A percentile compares a stretch with the other conserved stretches of the same genome.
Conservation (phyloP, 2,797 vertebrate genomes). For the Hoplostethus mediterraneus region DNA sequence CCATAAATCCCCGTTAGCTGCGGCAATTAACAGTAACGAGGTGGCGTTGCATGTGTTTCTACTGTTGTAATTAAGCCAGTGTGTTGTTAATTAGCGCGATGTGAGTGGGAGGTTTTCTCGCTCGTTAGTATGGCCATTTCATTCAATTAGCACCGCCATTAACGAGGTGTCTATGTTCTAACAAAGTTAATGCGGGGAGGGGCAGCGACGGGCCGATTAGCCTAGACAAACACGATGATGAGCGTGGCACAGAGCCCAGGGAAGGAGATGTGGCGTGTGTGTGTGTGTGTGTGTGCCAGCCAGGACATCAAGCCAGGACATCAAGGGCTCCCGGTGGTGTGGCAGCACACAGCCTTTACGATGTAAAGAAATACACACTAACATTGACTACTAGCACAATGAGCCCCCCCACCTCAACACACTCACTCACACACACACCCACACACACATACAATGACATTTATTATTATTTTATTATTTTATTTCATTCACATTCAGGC, state of each 20-base stretch:
- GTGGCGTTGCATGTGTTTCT: conserved; percentile 92
- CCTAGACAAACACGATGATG: conserved; percentile 95
- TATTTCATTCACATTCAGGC: too few relatives aligned
- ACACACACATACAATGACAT: background rate
- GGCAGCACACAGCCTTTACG: background rate
- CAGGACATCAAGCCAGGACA: too few relatives aligned
- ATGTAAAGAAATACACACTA: too few relatives aligned
- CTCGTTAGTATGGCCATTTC: conserved; percentile 98
- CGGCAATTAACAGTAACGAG: conserved; percentile 97
- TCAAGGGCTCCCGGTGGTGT: conserved; percentile 22
- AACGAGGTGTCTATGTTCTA: conserved; percentile 97
- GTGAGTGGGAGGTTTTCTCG: conserved; percentile 99
- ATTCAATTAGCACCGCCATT: conserved; percentile 99
- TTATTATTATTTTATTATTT: too few relatives aligned
- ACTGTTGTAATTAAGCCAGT: conserved; percentile 99
- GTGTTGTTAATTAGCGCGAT: conserved; percentile 99
- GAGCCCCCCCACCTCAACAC: too few relatives aligned
- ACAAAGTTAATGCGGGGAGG: conserved; percentile 85
- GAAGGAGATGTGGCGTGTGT: conserved; percentile 71
- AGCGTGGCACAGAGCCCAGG: conserved; percentile 84
- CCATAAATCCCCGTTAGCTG: conserved; percentile 93
- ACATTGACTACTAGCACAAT: too few relatives aligned
- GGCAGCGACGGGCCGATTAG: conserved; percentile 85
- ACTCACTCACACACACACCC: too few relatives aligned
- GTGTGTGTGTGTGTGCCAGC: background rate